Percentiles rank a stretch among this genome's conserved stretches.
Conservation (phyloP, 2,888 invertebrate species). For the Zygothrica quintamaculata region DNA sequence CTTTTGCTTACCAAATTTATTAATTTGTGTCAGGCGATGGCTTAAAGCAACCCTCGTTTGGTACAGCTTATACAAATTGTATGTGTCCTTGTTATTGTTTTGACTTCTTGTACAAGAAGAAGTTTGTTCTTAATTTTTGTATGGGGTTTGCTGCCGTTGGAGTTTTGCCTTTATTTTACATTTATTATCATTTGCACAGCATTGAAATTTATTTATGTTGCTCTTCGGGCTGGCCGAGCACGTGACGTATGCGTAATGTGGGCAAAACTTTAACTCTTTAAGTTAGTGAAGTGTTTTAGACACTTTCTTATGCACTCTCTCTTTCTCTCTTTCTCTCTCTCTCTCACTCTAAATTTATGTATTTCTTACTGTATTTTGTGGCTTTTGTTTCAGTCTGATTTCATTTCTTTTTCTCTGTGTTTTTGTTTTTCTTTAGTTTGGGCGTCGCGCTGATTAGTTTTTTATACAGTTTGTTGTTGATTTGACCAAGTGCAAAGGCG, state of each 20-base stretch:
- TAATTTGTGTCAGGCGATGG: background rate
- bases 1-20: too few relatives aligned
- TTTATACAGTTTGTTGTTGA: slow-evolving; percentile 53
- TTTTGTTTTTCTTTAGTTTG: slow-evolving; percentile 57
- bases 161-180: slow-evolving; percentile 77
- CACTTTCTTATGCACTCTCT: background rate
- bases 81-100: slow-evolving; percentile 77
- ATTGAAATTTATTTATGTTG: slow-evolving; percentile 75
- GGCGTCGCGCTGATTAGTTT: slow-evolving; percentile 70
- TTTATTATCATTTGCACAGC: slow-evolving; percentile 76
- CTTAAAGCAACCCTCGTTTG: slow-evolving; percentile 36
- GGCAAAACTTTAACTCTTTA: slow-evolving; percentile 55
- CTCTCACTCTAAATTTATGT: too few relatives aligned
- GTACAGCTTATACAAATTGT: slow-evolving; percentile 38
- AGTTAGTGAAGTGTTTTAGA: slow-evolving; percentile 5
- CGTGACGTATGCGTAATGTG: slow-evolving; percentile 61
- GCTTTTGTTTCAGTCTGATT: slow-evolving; percentile 9
- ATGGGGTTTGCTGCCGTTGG: slow-evolving; percentile 38
- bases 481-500: slow-evolving; percentile 45
- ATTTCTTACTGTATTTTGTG: too few relatives aligned
- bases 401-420: slow-evolving; percentile 5
- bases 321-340: background rate
- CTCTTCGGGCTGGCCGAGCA: slow-evolving; percentile 31
- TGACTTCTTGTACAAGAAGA: slow-evolving; percentile 74
- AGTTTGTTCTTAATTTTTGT: slow-evolving; percentile 73